Base-by-base conservation (phyloP, 2,797 vertebrate genomes). In the Anabacerthia variegaticeps region DNA sequence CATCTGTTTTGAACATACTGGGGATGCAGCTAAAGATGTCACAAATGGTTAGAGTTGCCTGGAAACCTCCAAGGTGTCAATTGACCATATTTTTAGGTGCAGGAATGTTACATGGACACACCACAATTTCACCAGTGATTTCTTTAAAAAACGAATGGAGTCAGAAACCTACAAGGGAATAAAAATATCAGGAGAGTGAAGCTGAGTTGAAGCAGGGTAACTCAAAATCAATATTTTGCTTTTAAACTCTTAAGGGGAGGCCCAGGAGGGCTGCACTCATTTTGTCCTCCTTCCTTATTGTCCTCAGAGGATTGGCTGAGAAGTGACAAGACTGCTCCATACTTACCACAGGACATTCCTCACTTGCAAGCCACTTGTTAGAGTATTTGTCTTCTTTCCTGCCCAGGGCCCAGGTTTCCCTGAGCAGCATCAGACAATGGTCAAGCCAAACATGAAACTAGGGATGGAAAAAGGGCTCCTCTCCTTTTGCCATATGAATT, bases 151-250 rank as follows among this genome's bases (percentile, higher is more conserved):
- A 97, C 93, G 98, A 98, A 98, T 98, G 97, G 97, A 98, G 96
- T 96, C 96, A 94, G 95, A 98, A 98, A 96, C 96, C 98, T 98
- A 97, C 97, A 97, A 98, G 98, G 98, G 98, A 98, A 98, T 98
- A 98, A 97, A 98, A 98, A 97, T 97, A 98, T 84, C 97, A 97
- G 96, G 97, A 98, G 97, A 98, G 98, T 89, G 95, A 97, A 98
- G 98, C 97, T 97, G 98, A 98, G 98, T 97, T 98, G 98, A 98
- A 98, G 98, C 97, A 97, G 98, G 98, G 98, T 98, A 98, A 98
- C 97, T 98, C 97, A 98, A 98, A 99, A 99, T 99, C 98, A 98
- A 99, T 99, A 98, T 97, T 98, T 98, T 98, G 98, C 98, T 99
- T 99, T 99, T 99, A 99, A 98, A 98, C 97, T 98, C 98, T 98